Evolutionary conservation across 2,797 vertebrate species (phyloP).

Genomic region (Betta splendens): DNA sequence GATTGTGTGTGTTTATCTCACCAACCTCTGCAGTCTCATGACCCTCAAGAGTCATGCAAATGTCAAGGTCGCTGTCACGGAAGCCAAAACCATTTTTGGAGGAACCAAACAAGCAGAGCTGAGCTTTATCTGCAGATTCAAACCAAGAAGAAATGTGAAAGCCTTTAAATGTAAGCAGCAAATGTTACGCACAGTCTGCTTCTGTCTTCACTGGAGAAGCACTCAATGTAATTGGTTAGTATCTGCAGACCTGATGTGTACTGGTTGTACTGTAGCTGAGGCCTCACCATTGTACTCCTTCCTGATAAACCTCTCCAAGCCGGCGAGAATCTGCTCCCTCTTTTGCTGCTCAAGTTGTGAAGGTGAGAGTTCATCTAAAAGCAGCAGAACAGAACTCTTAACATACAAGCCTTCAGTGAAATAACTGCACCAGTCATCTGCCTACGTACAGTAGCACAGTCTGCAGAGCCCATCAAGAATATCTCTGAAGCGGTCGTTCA

Average conservation of each 20-base stretch:
- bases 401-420: background rate
- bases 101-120: conserved; percentile 96
- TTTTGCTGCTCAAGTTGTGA: conserved; percentile 90
- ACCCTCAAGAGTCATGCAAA: conserved; percentile 98
- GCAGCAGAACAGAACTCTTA: conserved; percentile 7
- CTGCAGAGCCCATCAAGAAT: conserved; percentile 94
- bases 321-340: conserved; percentile 92
- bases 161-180: background rate
- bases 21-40: conserved; percentile 95
- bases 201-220: background rate
- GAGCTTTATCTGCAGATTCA: conserved; percentile 87
- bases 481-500: conserved; percentile 91
- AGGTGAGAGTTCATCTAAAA: conserved; percentile 90
- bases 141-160: too few relatives aligned
- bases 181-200: background rate
- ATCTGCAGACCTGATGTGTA: too few relatives aligned
- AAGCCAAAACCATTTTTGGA: conserved; percentile 99
- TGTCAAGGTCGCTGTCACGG: conserved; percentile 97
- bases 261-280: background rate
- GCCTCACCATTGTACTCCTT: conserved; percentile 95
- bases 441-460: conserved; percentile 89
- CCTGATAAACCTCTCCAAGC: conserved; percentile 95
- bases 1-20: background rate
- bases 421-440: background rate
- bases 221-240: background rate